Percentiles rank a stretch among this genome's conserved stretches.
Evolutionary conservation across 2,113 vertebrate species (phyloP).

Genomic region (Mugil cephalus): DNA sequence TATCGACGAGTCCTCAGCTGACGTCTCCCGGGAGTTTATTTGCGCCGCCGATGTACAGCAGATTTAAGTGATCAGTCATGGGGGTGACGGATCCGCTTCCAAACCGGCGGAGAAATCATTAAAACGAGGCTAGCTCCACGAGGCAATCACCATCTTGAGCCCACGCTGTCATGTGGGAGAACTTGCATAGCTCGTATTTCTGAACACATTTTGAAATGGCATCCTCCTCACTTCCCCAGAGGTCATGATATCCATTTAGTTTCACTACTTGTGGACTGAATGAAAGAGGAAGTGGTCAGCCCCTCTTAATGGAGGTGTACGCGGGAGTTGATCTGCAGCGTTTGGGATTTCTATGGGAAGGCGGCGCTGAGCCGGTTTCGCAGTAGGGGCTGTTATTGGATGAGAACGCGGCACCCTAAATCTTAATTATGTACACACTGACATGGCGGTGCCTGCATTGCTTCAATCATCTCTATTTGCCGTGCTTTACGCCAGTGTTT

Average conservation of each 20-base stretch:
- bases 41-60: rapidly evolving
- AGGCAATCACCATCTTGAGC: conserved; percentile 16
- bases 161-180: conserved; percentile 37
- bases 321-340: conserved; percentile 56
- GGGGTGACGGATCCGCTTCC: not conserved
- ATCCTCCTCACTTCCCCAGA: conserved; percentile 45
- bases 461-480: conserved; percentile 57
- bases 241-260: conserved; percentile 68
- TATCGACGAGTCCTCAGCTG: not conserved
- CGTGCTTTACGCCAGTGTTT: conserved; percentile 40
- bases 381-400: conserved; percentile 16
- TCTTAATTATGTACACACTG: conserved; percentile 59
- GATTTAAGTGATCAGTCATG: not conserved
- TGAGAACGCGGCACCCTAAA: conserved; percentile 37
- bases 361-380: conserved; percentile 27
- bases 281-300: conserved; percentile 70
- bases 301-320: conserved; percentile 71
- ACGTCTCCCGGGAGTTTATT: not conserved
- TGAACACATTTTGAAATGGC: conserved; percentile 52
- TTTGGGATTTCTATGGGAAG: conserved; percentile 50
- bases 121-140: not conserved
- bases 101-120: conserved; percentile 6
- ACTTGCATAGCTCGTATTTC: conserved; percentile 49
- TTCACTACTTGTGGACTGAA: conserved; percentile 66
- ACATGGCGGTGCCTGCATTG: conserved; percentile 31